These are phyloP conservation scores for Achlya flavicornis DNA, from an alignment of 2,888 invertebrate species.

Conservation along the genomic window DNA sequence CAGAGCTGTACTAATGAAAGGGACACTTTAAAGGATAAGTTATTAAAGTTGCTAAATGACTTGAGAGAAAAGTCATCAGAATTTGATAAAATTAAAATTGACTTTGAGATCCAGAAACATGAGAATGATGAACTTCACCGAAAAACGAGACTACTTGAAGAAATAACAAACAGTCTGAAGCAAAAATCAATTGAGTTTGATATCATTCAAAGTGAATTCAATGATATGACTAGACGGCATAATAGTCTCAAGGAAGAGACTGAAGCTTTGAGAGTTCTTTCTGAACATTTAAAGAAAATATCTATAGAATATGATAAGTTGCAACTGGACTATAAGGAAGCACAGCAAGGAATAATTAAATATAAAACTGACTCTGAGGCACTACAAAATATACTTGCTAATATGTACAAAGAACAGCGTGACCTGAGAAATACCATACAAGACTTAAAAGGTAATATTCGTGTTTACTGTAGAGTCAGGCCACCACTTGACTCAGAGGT, in stretches of 20 bases:
- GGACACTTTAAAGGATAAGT: conserved; percentile 66
- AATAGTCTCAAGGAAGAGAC: conserved; percentile 72
- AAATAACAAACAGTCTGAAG: conserved; percentile 68
- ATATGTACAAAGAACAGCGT: conserved; percentile 84
- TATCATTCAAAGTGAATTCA: conserved; percentile 62
- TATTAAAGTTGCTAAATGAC: conserved; percentile 62
- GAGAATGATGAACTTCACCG: conserved; percentile 72
- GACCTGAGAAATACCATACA: conserved; percentile 88
- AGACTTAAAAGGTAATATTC: conserved; percentile 90
- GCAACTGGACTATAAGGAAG: conserved; percentile 68
- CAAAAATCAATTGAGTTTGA: conserved; percentile 69
- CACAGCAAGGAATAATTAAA: conserved; percentile 57
- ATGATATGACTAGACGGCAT: conserved; percentile 65
- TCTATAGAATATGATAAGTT: conserved; percentile 72
- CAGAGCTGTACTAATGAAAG: conserved; percentile 60
- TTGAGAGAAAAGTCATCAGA: conserved; percentile 62
- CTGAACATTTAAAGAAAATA: conserved; percentile 71
- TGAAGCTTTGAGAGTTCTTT: conserved; percentile 69
- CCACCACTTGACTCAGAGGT: conserved; percentile 86
- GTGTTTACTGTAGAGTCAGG: conserved; percentile 91
- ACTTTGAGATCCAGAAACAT: conserved; percentile 70
- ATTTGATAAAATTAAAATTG: conserved; percentile 68
- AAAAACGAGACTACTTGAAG: conserved; percentile 70
- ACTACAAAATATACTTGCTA: conserved; percentile 74
- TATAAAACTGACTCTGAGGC: conserved; percentile 69